Percentiles rank a stretch among this genome's conserved stretches.
phyloP scores from a whole-genome alignment of 2,797 vertebrate genomes.

The Anabas testudineus region DNA sequence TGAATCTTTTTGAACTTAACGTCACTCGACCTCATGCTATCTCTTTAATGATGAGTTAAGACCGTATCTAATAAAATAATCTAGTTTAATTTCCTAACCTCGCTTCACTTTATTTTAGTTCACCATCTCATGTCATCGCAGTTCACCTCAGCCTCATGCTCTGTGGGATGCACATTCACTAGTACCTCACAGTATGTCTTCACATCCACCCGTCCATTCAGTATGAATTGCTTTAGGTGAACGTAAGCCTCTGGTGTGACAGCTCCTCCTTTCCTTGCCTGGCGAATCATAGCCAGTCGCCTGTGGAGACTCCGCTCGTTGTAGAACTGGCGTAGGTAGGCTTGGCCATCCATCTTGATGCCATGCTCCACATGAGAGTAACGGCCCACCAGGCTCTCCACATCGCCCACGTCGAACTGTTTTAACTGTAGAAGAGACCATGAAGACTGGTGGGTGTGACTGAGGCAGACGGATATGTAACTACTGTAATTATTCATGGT shows the following conservation, averaged over 20 bases:
- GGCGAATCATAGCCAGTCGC: conserved; percentile 84
- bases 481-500: conserved; percentile 3
- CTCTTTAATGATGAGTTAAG: neutral
- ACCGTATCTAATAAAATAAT: too few relatives aligned
- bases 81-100: neutral
- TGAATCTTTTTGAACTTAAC: too few relatives aligned
- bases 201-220: conserved; percentile 74
- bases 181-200: conserved; percentile 83
- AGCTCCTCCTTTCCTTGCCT: conserved; percentile 85
- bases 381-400: conserved; percentile 85
- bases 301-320: conserved; percentile 83
- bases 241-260: conserved; percentile 86
- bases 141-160: neutral
- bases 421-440: conserved; percentile 75
- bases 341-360: conserved; percentile 85
- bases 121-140: neutral
- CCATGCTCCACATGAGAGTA: conserved; percentile 87
- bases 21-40: neutral
- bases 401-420: conserved; percentile 86
- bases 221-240: conserved; percentile 81
- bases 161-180: neutral
- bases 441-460: neutral
- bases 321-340: conserved; percentile 85
- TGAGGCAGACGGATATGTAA: neutral
- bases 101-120: too few relatives aligned